These are phyloP conservation scores for Carassius auratus DNA, from an alignment of 2,113 vertebrate species.

Conservation along the genomic window DNA sequence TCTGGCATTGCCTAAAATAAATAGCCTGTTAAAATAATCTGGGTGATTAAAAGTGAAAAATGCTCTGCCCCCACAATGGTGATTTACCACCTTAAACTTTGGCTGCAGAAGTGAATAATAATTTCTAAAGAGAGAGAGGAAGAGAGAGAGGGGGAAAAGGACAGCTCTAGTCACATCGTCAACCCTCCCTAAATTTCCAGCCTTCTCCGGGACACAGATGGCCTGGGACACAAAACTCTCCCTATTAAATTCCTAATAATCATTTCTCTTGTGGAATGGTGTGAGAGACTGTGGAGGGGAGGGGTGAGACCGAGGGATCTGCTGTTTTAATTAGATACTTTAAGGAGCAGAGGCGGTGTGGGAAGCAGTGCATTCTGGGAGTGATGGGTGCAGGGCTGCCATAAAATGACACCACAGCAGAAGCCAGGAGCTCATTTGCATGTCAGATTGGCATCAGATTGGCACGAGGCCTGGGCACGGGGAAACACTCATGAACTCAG, in stretches of 20 bases:
- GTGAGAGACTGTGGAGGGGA: constrained; percentile 81
- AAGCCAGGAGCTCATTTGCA: constrained; percentile 91
- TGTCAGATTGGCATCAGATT: constrained; percentile 90
- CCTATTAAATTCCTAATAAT: constrained; percentile 99
- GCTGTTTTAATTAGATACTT: constrained; percentile 99
- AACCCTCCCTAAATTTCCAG: constrained; percentile 87
- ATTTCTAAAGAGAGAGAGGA: constrained; percentile 65
- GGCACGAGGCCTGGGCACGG: constrained; percentile 83
- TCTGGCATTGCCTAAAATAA: constrained; percentile 54
- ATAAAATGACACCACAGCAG: constrained; percentile 84
- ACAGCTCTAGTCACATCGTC: constrained; percentile 78
- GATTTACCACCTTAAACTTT: constrained; percentile 79
- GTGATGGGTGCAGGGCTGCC: constrained; percentile 86
- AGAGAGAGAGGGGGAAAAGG: constrained; percentile 61
- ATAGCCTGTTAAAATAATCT: constrained; percentile 88
- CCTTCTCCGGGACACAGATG: constrained; percentile 97
- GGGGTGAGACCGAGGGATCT: constrained; percentile 90
- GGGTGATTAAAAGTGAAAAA: constrained; percentile 93
- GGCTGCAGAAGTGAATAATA: constrained; percentile 72
- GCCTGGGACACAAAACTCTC: constrained; percentile 94
- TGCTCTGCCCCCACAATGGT: constrained; percentile 86
- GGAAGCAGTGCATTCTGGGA: constrained; percentile 83
- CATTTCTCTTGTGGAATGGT: constrained; percentile 92
- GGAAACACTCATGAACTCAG: constrained; percentile 76
- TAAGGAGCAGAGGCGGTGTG: constrained; percentile 96